Evolutionary conservation across 2,888 invertebrate species (phyloP).

Genomic region (Autographa pulchrina): DNA sequence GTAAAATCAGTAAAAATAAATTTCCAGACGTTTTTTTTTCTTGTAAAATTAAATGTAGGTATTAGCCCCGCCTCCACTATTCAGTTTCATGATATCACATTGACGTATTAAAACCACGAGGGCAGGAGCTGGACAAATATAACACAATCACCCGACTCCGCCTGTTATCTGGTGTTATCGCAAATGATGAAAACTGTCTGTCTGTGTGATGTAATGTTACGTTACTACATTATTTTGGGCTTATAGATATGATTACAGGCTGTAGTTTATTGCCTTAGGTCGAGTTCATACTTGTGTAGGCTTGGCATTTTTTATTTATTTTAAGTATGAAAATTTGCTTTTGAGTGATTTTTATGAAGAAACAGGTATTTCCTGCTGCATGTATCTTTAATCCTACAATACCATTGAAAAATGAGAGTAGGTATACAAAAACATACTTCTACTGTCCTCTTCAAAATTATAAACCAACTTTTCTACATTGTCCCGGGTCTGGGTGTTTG

Average conservation of each 20-base stretch:
- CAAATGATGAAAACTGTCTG: constrained; percentile 2
- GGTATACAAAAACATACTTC: neutral
- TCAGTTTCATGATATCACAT: neutral
- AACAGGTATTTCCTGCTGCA: neutral
- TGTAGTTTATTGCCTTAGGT: neutral
- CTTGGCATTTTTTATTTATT: too few species aligned
- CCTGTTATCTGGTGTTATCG: neutral
- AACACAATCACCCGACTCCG: neutral
- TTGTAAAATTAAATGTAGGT: neutral
- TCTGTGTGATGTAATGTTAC: neutral
- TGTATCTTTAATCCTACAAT: neutral
- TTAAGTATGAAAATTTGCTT: too few species aligned
- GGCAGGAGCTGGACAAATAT: neutral
- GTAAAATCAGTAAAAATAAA: too few species aligned
- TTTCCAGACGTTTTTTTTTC: neutral
- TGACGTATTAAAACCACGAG: neutral
- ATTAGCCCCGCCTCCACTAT: neutral
- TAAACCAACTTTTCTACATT: too few species aligned
- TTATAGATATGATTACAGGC: neutral
- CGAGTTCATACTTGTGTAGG: neutral
- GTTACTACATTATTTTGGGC: neutral
- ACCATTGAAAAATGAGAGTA: neutral
- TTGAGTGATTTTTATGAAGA: too few species aligned
- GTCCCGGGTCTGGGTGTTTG: too few species aligned
- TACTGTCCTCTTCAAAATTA: neutral